Evolutionary conservation across 1,140 invertebrate genomes (phyloP).

Genomic region (Metaphire vulgaris): DNA sequence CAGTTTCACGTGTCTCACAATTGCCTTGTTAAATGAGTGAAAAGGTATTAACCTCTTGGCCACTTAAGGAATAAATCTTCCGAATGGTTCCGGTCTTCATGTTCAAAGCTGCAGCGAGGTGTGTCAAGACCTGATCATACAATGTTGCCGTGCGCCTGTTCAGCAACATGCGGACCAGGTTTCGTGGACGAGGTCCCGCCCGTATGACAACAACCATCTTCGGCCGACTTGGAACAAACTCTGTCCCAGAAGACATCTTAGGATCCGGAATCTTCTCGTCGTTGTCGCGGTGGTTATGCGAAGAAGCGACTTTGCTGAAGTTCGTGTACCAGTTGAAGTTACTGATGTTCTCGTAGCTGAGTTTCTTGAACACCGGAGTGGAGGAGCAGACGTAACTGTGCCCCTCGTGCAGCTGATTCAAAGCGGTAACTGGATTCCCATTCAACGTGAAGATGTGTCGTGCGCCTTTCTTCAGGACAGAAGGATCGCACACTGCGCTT

Average conservation of each 20-base stretch:
- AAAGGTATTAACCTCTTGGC: slow-evolving; percentile 64
- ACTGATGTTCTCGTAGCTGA: slow-evolving; percentile 52
- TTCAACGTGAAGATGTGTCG: slow-evolving; percentile 78
- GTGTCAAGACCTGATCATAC: slow-evolving; percentile 83
- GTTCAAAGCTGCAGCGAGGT: slow-evolving; percentile 81
- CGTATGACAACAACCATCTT: slow-evolving; percentile 85
- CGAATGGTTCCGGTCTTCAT: slow-evolving; percentile 88
- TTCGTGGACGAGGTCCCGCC: slow-evolving; percentile 85
- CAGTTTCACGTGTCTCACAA: too few relatives aligned
- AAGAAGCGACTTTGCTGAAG: neutral
- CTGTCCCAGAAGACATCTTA: too few relatives aligned
- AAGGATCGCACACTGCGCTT: slow-evolving; percentile 47
- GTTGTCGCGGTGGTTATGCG: neutral
- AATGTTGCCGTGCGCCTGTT: slow-evolving; percentile 91
- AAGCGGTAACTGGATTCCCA: slow-evolving; percentile 51
- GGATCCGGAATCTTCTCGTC: neutral
- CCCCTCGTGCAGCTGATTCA: slow-evolving; percentile 79
- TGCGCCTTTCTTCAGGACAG: slow-evolving; percentile 73
- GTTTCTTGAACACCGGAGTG: slow-evolving; percentile 46
- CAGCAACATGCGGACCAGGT: slow-evolving; percentile 76
- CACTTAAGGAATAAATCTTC: slow-evolving; percentile 79
- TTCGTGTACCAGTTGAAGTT: slow-evolving; percentile 60
- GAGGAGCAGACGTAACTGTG: slow-evolving; percentile 87
- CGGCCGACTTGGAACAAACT: slow-evolving; percentile 56
- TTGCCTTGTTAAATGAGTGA: too few relatives aligned